Percentiles rank a stretch among this genome's conserved stretches.
Conservation (phyloP, 2,113 vertebrate species). For the Empidonax traillii region DNA sequence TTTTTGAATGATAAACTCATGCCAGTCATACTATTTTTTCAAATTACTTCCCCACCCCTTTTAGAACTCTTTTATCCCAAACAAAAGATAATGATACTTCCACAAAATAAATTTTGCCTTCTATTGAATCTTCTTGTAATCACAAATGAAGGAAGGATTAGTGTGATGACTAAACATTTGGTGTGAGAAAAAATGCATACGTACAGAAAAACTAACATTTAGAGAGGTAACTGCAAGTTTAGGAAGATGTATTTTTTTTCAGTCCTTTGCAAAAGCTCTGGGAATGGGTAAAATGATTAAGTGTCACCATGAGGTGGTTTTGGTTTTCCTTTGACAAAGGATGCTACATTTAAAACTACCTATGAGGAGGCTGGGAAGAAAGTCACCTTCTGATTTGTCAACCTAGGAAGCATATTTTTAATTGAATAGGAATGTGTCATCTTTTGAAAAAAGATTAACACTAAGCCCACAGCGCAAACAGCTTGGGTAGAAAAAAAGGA, state of each 20-base stretch:
- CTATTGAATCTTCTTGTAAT: neutral
- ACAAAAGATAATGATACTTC: neutral
- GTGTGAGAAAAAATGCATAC: neutral
- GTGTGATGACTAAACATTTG: neutral
- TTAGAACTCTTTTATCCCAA: neutral
- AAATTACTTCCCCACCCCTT: neutral
- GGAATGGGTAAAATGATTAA: constrained; percentile 10
- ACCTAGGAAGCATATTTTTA: constrained; percentile 65
- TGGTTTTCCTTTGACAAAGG: constrained; percentile 13
- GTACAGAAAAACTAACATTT: neutral
- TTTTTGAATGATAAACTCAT: neutral
- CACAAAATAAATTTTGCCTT: neutral
- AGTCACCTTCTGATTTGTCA: constrained; percentile 41
- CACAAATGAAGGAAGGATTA: neutral
- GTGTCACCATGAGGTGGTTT: neutral
- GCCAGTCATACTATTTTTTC: neutral
- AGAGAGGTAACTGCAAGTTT: constrained; percentile 20
- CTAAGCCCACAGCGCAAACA: constrained; percentile 66
- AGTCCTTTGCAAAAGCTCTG: neutral
- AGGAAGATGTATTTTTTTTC: neutral
- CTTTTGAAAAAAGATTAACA: constrained; percentile 68
- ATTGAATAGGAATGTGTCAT: constrained; percentile 69
- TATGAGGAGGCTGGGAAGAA: neutral
- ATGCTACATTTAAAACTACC: constrained; percentile 59
- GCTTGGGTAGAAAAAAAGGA: constrained; percentile 73